A percentile compares a stretch with the other conserved stretches of the same genome.
Conservation (phyloP, 2,113 vertebrate species). For the Odontophorus gujanensis region DNA sequence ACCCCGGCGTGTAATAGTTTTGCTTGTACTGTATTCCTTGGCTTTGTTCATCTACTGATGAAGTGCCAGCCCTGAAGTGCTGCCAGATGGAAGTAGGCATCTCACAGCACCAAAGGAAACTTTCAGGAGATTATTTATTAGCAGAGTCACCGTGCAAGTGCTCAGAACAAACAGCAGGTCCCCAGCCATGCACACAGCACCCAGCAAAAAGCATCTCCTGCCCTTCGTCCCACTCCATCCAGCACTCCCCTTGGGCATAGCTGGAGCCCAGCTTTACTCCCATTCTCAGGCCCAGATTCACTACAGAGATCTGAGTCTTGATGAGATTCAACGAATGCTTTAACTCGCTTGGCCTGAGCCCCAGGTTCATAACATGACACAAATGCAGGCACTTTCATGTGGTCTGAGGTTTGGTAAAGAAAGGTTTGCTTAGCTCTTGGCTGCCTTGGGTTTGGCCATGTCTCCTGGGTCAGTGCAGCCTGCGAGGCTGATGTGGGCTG, state of each 20-base stretch:
- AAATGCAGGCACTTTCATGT: slow-evolving; percentile 35
- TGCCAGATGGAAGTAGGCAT: slow-evolving; percentile 57
- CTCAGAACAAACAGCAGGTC: background rate
- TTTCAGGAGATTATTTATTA: background rate
- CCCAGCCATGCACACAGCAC: background rate
- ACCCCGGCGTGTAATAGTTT: slow-evolving; percentile 39
- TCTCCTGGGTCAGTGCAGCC: slow-evolving; percentile 29
- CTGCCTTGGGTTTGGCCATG: slow-evolving; percentile 40
- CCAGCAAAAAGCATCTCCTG: background rate
- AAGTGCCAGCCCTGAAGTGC: slow-evolving; percentile 53
- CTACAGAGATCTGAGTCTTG: slow-evolving; percentile 14
- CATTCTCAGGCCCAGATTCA: slow-evolving; percentile 2
- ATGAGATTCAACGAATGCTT: slow-evolving; percentile 26
- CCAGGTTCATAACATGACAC: slow-evolving; percentile 10
- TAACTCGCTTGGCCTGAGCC: slow-evolving; percentile 31
- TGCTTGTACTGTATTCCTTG: slow-evolving; percentile 32
- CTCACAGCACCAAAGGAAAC: background rate
- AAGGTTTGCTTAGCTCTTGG: slow-evolving; percentile 32
- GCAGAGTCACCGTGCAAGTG: background rate
- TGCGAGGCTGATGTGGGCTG: background rate
- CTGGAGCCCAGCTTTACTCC: background rate
- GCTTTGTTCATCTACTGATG: slow-evolving; percentile 57
- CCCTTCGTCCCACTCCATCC: background rate
- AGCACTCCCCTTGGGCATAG: accelerated
- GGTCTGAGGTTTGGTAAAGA: slow-evolving; percentile 68